phyloP scores from a whole-genome alignment of 2,797 vertebrate species.

The Pipistrellus pipistrellus region DNA sequence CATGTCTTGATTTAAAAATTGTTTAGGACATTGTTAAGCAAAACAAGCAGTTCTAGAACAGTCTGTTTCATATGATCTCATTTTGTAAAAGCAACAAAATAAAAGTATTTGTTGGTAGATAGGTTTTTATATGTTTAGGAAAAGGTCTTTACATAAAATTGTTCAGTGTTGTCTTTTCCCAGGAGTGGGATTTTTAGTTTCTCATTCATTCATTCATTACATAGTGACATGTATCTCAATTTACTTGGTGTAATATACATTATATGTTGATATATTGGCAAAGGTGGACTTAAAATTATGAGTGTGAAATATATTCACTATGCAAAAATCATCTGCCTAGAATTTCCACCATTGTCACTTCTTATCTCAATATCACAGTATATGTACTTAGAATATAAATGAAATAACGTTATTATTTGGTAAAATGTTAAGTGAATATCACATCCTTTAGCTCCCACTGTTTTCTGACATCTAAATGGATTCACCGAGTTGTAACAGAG shows the following conservation, averaged over 20 bases:
- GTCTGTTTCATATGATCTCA: background rate
- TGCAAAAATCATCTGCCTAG: background rate
- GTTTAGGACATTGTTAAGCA: background rate
- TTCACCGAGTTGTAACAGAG: background rate
- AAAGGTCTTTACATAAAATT: background rate
- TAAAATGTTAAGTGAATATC: background rate
- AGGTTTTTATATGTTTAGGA: background rate
- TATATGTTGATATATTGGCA: background rate
- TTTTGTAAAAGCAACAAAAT: background rate
- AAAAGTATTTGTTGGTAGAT: background rate
- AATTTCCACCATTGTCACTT: background rate
- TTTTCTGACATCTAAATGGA: background rate
- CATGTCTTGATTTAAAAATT: background rate
- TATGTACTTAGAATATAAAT: background rate
- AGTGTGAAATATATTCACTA: background rate
- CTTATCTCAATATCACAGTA: background rate
- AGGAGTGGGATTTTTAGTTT: background rate
- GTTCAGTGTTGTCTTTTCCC: slow-evolving; percentile 32
- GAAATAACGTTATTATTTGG: background rate
- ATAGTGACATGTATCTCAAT: background rate
- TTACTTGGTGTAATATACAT: background rate
- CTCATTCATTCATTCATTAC: background rate
- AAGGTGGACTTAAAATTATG: background rate
- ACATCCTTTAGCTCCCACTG: background rate
- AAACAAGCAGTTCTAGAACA: background rate